These are phyloP conservation scores for Drosophila suzukii DNA, from an alignment of 1,140 invertebrate genomes.

Conservation along the genomic window DNA sequence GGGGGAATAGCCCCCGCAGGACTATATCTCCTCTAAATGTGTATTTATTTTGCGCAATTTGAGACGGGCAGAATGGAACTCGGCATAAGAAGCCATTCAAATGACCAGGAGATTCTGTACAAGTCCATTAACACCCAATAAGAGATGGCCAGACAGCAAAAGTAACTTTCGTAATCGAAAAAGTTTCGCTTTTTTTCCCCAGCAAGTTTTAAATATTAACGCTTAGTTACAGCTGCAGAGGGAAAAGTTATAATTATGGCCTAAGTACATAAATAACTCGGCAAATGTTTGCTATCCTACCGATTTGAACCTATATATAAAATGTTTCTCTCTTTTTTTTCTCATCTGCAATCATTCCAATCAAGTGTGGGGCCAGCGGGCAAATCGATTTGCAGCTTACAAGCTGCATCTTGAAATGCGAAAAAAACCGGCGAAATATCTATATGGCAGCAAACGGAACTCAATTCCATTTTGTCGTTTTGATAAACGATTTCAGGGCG, in stretches of 20 bases:
- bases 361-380: slow-evolving; percentile 68
- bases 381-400: slow-evolving; percentile 80
- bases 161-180: slow-evolving; percentile 73
- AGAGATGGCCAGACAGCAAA: slow-evolving; percentile 55
- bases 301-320: neutral
- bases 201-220: slow-evolving; percentile 80
- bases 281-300: slow-evolving; percentile 42
- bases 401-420: slow-evolving; percentile 19
- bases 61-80: slow-evolving; percentile 32
- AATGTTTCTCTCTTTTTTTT: neutral
- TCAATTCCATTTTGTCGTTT: slow-evolving; percentile 83
- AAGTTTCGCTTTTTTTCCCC: slow-evolving; percentile 55
- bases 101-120: slow-evolving; percentile 56
- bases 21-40: slow-evolving; percentile 60
- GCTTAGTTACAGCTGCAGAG: slow-evolving; percentile 74
- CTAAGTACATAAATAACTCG: slow-evolving; percentile 75
- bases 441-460: slow-evolving; percentile 62
- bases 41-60: slow-evolving; percentile 80
- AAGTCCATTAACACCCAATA: slow-evolving; percentile 82
- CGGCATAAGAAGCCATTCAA: slow-evolving; percentile 75
- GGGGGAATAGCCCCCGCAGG: slow-evolving; percentile 55
- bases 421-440: slow-evolving; percentile 16
- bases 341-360: slow-evolving; percentile 41
- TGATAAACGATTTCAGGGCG: slow-evolving; percentile 83
- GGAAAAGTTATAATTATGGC: slow-evolving; percentile 78